phyloP scores from a whole-genome alignment of 92 coral and sea anemone species.

The Montipora capitata region DNA sequence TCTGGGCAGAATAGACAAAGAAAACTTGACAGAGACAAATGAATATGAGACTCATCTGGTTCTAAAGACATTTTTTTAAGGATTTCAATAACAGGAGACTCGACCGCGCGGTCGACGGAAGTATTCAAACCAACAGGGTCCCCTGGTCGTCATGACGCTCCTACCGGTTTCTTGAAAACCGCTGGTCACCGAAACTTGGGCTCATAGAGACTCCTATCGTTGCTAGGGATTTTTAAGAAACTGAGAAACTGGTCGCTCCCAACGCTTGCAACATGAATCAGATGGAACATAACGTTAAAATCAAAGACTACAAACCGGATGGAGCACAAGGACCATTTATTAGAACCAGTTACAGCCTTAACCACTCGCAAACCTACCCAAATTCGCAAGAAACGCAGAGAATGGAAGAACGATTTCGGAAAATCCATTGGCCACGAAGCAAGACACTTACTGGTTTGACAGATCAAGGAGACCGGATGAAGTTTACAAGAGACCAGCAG shows the following conservation, averaged over 20 bases:
- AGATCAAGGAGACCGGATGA: constrained; percentile 92
- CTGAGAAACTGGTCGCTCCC: background rate
- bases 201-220: background rate
- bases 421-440: constrained; percentile 92
- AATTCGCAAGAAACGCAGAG: constrained; percentile 88
- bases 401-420: constrained; percentile 91
- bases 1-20: too few relatives aligned
- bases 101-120: too few relatives aligned
- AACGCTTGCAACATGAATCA: constrained; percentile 85
- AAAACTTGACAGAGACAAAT: too few relatives aligned
- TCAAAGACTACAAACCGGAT: constrained; percentile 91
- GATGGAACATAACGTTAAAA: constrained; percentile 97
- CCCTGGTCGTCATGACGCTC: too few relatives aligned
- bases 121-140: too few relatives aligned
- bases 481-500: constrained; percentile 91
- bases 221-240: background rate
- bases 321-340: constrained; percentile 90
- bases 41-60: too few relatives aligned
- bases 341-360: constrained; percentile 80
- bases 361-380: constrained; percentile 89
- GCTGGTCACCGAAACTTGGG: background rate
- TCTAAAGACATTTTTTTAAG: too few relatives aligned
- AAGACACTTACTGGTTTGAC: constrained; percentile 78
- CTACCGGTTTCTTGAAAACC: background rate
- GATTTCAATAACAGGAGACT: too few relatives aligned